These are phyloP conservation scores for Orthosia gracilis DNA, from an alignment of 2,888 invertebrate genomes.

Conservation along the genomic window DNA sequence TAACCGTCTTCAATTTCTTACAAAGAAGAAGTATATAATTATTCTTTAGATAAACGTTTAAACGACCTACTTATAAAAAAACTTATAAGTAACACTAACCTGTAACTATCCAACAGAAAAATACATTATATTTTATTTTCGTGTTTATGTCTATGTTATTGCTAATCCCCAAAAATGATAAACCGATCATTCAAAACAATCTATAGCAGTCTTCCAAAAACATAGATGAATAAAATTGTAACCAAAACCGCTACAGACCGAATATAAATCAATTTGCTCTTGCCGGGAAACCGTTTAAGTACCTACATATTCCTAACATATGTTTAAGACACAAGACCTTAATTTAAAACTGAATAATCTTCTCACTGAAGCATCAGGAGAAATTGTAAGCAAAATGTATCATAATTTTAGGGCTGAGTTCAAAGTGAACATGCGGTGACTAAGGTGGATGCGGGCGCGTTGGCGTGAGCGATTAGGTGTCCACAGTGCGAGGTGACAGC, in stretches of 20 bases:
- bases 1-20: too few relatives aligned
- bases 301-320: conserved; percentile 13
- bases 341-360: conserved; percentile 36
- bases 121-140: neutral
- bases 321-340: conserved; percentile 17
- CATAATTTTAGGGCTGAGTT: neutral
- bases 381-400: conserved; percentile 15
- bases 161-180: neutral
- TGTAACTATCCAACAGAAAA: too few relatives aligned
- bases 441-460: neutral
- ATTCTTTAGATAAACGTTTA: too few relatives aligned
- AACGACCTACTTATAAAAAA: too few relatives aligned
- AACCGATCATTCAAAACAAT: conserved; percentile 3
- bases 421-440: neutral
- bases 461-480: neutral
- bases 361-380: conserved; percentile 11
- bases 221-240: too few relatives aligned
- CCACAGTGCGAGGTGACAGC: neutral
- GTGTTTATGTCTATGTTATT: neutral
- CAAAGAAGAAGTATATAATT: too few relatives aligned
- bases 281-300: neutral
- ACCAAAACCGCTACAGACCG: neutral
- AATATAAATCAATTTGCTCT: conserved; percentile 26
- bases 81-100: too few relatives aligned
- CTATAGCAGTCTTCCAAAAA: neutral